Percentiles rank a stretch among this genome's conserved stretches.
Evolutionary conservation across 2,113 vertebrate species (phyloP).

Genomic region (Upupa epops): DNA sequence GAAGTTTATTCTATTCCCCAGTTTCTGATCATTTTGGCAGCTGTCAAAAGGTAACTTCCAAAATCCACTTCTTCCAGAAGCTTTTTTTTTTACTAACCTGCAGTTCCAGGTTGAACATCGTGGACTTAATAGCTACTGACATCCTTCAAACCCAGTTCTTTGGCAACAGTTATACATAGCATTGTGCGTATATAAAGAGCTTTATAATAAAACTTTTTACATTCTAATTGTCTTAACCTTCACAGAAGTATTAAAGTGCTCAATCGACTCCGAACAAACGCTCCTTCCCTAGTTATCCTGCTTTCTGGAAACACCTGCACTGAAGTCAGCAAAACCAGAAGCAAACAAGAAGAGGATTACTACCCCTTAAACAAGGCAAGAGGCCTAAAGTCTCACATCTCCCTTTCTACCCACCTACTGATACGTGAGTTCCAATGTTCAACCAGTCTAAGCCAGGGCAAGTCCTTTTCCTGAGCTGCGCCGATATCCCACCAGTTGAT

Average conservation of each 20-base stretch:
- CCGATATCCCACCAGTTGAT: not conserved
- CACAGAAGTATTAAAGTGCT: conserved; percentile 73
- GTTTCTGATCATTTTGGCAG: conserved; percentile 26
- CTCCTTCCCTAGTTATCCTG: conserved; percentile 20
- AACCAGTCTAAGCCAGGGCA: not conserved
- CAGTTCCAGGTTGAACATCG: not conserved
- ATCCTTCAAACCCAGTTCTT: conserved; percentile 32
- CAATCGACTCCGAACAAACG: conserved; percentile 18
- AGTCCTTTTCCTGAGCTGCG: not conserved
- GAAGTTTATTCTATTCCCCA: not conserved
- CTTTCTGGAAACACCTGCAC: conserved; percentile 40
- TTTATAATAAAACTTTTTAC: conserved; percentile 65
- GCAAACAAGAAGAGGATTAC: conserved; percentile 4
- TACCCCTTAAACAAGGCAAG: not conserved
- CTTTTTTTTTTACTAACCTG: not conserved
- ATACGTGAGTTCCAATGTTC: not conserved
- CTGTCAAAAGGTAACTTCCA: not conserved
- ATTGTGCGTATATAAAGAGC: conserved; percentile 63
- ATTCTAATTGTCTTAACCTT: conserved; percentile 70
- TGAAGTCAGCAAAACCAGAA: conserved; percentile 55
- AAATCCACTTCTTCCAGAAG: not conserved
- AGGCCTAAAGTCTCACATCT: not conserved
- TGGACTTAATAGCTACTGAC: not conserved
- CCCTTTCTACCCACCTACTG: not conserved
- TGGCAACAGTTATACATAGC: conserved; percentile 64